These are phyloP conservation scores for Battus philenor DNA, from an alignment of 1,140 invertebrate genomes.

Conservation along the genomic window DNA sequence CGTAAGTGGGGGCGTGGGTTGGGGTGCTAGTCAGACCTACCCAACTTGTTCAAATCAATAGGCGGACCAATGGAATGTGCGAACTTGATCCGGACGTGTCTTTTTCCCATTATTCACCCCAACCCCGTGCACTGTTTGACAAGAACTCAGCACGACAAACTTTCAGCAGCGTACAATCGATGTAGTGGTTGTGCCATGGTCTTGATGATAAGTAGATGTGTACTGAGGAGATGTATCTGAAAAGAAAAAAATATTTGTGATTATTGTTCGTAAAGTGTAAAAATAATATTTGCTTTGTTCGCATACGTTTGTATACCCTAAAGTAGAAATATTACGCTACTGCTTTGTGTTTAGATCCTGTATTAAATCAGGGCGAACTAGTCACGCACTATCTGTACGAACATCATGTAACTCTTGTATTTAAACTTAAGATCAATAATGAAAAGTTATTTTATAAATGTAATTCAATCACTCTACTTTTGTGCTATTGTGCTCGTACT, in stretches of 20 bases:
- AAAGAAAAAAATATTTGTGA: slow-evolving; percentile 48
- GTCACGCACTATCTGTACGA: slow-evolving; percentile 58
- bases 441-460: too few species aligned
- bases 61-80: slow-evolving; percentile 70
- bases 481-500: too few species aligned
- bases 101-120: slow-evolving; percentile 73
- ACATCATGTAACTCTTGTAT: slow-evolving; percentile 41
- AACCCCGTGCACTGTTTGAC: slow-evolving; percentile 35
- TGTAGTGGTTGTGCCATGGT: slow-evolving; percentile 43
- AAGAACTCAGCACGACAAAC: slow-evolving; percentile 39
- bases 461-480: too few species aligned
- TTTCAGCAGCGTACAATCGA: slow-evolving; percentile 19
- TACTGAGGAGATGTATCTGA: slow-evolving; percentile 33
- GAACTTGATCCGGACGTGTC: slow-evolving; percentile 68
- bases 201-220: slow-evolving; percentile 20
- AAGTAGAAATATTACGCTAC: slow-evolving; percentile 40
- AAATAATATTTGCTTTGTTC: too few species aligned
- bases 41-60: slow-evolving; percentile 42
- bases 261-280: too few species aligned
- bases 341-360: slow-evolving; percentile 57
- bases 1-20: slow-evolving; percentile 30
- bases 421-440: slow-evolving; percentile 8
- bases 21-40: slow-evolving; percentile 47
- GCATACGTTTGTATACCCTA: too few species aligned
- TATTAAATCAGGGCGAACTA: slow-evolving; percentile 61